Evolutionary conservation across 2,113 vertebrate species (phyloP).

Genomic region (Xiphophorus hellerii): DNA sequence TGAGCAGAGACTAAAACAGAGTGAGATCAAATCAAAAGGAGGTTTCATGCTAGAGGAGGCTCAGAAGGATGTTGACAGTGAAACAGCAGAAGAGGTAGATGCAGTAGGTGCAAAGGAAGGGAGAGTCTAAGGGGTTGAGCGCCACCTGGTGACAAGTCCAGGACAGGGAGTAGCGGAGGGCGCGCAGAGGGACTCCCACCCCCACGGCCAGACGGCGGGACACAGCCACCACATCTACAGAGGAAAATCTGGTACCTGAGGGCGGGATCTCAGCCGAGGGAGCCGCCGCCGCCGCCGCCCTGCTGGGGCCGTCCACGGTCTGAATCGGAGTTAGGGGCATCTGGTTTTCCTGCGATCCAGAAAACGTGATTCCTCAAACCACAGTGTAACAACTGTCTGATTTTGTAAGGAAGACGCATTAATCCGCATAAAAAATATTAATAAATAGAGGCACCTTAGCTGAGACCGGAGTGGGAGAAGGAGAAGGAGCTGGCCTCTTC

Average conservation of each 20-base stretch:
- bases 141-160: slow-evolving; percentile 88
- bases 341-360: slow-evolving; percentile 82
- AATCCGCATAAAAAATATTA: background rate
- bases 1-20: slow-evolving; percentile 26
- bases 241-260: slow-evolving; percentile 94
- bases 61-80: slow-evolving; percentile 77
- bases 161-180: slow-evolving; percentile 83
- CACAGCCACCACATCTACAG: slow-evolving; percentile 79
- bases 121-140: slow-evolving; percentile 89
- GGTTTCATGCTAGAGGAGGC: slow-evolving; percentile 78
- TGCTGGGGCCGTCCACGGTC: slow-evolving; percentile 80
- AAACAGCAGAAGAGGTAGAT: slow-evolving; percentile 88
- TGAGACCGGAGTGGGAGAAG: slow-evolving; percentile 74
- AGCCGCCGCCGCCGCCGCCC: slow-evolving; percentile 61
- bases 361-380: background rate
- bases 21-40: slow-evolving; percentile 3
- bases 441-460: slow-evolving; percentile 83
- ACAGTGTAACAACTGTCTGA: background rate
- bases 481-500: slow-evolving; percentile 92
- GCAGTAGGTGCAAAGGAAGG: slow-evolving; percentile 88
- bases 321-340: slow-evolving; percentile 70
- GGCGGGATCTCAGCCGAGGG: slow-evolving; percentile 82
- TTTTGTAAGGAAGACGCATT: no score
- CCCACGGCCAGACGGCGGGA: slow-evolving; percentile 65
- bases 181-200: slow-evolving; percentile 81